These are phyloP conservation scores for Pimpla rufipes DNA, from an alignment of 2,888 invertebrate species.

Conservation along the genomic window DNA sequence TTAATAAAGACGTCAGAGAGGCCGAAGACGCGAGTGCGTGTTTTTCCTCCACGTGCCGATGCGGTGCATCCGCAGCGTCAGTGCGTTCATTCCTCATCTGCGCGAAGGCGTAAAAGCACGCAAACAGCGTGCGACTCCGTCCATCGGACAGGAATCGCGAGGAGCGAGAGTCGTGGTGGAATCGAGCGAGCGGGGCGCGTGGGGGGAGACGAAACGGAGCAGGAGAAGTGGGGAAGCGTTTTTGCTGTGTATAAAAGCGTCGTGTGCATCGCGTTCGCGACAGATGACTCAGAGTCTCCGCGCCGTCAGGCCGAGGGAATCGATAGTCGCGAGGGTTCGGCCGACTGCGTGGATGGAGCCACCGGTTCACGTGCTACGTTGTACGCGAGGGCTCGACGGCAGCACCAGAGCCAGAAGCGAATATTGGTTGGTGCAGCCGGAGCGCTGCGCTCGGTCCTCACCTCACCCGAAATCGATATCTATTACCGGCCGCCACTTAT, in stretches of 20 bases:
- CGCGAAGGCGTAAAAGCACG: background rate
- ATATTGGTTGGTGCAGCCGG: constrained; percentile 12
- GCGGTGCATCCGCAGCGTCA: background rate
- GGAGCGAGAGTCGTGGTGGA: background rate
- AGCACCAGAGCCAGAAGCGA: constrained; percentile 1
- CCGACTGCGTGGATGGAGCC: constrained; percentile 47
- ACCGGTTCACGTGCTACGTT: background rate
- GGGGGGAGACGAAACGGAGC: background rate
- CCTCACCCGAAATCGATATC: constrained; percentile 68
- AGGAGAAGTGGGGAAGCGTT: background rate
- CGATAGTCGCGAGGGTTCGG: constrained; percentile 52
- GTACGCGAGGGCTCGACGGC: background rate
- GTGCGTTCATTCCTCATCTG: background rate
- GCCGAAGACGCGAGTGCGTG: background rate
- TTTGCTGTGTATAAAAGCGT: constrained; percentile 21
- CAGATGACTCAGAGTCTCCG: constrained; percentile 58
- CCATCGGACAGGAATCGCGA: background rate
- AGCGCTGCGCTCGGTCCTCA: constrained; percentile 57
- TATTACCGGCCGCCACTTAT: constrained; percentile 46
- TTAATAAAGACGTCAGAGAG: background rate
- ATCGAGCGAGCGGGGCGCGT: constrained; percentile 22
- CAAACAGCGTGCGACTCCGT: background rate
- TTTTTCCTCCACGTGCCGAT: background rate
- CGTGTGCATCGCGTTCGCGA: constrained; percentile 34
- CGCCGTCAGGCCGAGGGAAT: constrained; percentile 43